Percentiles rank a stretch among this genome's conserved stretches.
Conservation (phyloP, 2,888 invertebrate genomes). For the Orchestes rusci region DNA sequence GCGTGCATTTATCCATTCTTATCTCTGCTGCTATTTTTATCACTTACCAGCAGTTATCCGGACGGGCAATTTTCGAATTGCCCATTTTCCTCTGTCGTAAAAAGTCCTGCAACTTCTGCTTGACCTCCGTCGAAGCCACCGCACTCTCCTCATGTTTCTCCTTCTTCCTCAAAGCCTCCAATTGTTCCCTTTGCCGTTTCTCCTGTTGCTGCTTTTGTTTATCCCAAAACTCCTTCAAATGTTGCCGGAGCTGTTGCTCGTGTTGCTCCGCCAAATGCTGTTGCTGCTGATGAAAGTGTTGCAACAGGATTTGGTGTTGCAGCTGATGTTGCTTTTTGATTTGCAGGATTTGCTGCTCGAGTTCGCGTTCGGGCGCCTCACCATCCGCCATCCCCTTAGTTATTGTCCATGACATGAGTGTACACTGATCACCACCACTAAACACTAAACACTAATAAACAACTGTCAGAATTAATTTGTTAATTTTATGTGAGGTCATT, state of each 20-base stretch:
- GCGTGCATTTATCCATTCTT: too few species aligned
- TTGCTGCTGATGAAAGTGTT: conserved; percentile 87
- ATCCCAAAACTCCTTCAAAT: conserved; percentile 88
- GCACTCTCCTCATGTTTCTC: conserved; percentile 95
- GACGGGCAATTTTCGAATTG: conserved; percentile 38
- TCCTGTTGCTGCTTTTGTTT: conserved; percentile 78
- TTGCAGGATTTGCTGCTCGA: conserved; percentile 56
- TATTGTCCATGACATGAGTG: conserved; percentile 30
- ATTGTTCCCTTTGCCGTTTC: conserved; percentile 68
- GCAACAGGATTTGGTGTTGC: conserved; percentile 84
- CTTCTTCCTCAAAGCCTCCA: conserved; percentile 84
- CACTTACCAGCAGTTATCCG: conserved; percentile 44
- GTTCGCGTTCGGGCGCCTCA: conserved; percentile 42
- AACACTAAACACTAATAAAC: conserved; percentile 22
- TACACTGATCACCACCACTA: conserved; percentile 7
- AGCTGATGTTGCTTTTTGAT: conserved; percentile 90
- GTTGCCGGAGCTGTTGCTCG: conserved; percentile 82
- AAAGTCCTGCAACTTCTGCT: conserved; percentile 83
- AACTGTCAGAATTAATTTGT: conserved; percentile 37
- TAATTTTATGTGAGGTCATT: conserved; percentile 43
- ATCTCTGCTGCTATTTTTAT: too few species aligned
- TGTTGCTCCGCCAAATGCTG: conserved; percentile 86
- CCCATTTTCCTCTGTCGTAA: conserved; percentile 42
- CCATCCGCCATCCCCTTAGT: conserved; percentile 40
- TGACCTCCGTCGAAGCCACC: conserved; percentile 92